phyloP scores from a whole-genome alignment of 2,113 vertebrate genomes.

The Myrmecophaga tridactyla region DNA sequence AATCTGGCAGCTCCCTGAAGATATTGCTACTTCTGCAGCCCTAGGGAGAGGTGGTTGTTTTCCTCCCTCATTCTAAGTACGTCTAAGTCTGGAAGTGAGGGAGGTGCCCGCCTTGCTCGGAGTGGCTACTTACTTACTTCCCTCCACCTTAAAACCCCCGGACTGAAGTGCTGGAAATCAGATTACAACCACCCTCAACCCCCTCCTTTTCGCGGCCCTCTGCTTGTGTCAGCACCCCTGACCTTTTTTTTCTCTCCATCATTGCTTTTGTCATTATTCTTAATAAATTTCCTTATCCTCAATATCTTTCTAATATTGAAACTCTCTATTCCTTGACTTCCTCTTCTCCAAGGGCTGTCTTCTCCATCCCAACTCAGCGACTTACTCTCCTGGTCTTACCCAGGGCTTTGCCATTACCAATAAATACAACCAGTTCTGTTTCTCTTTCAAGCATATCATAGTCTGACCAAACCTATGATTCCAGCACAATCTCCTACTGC shows the following conservation, averaged over 20 bases:
- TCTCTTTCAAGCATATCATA: not conserved
- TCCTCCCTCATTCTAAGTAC: not conserved
- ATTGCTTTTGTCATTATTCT: not conserved
- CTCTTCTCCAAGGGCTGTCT: not conserved
- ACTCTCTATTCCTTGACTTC: not conserved
- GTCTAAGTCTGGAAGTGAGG: not conserved
- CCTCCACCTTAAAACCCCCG: not conserved
- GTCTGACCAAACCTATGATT: not conserved
- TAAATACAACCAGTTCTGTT: not conserved
- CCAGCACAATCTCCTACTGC: not conserved
- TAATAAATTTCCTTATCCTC: not conserved
- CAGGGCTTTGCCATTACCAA: not conserved
- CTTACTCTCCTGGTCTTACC: not conserved
- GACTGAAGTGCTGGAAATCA: not conserved
- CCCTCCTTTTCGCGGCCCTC: too few relatives aligned
- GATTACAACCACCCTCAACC: not conserved
- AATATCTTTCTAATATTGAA: not conserved
- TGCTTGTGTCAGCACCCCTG: not conserved
- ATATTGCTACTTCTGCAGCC: not conserved
- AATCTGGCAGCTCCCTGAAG: not conserved
- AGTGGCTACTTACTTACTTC: not conserved
- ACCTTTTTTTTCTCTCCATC: not conserved
- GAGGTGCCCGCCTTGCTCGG: not conserved
- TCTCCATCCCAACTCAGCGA: not conserved
- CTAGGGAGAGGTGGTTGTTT: not conserved